Conservation (phyloP, 2,888 invertebrate species). For the Sarcophaga variegata region DNA sequence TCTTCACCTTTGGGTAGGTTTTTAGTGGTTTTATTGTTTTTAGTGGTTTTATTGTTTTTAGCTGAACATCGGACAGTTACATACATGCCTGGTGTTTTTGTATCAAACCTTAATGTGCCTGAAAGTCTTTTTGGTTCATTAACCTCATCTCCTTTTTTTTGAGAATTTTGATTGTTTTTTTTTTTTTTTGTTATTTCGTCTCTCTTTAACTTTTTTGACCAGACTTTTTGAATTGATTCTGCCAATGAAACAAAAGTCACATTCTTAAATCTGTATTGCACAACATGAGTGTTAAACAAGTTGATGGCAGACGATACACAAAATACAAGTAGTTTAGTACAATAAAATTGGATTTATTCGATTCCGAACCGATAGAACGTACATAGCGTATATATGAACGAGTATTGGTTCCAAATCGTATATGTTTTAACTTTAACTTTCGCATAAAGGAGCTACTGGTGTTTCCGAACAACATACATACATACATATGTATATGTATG, state of each 20-base stretch:
- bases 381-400: too few species aligned
- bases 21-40: slow-evolving; percentile 23
- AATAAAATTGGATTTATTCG: not conserved
- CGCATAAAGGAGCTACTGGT: not conserved
- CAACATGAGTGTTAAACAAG: not conserved
- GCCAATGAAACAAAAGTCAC: not conserved
- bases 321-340: not conserved
- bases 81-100: not conserved
- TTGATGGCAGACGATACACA: not conserved
- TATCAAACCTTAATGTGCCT: slow-evolving; percentile 35
- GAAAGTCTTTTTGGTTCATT: slow-evolving; percentile 50
- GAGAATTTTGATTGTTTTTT: slow-evolving; percentile 36
- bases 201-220: slow-evolving; percentile 21
- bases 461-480: not conserved
- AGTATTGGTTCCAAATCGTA: not conserved
- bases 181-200: slow-evolving; percentile 42
- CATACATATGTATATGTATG: too few species aligned
- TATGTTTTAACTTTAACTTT: not conserved
- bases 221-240: slow-evolving; percentile 44
- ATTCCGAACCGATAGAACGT: too few species aligned
- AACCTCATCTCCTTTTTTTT: slow-evolving; percentile 47
- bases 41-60: slow-evolving; percentile 11
- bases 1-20: slow-evolving; percentile 41
- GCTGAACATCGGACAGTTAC: not conserved
- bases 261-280: not conserved